Conservation (phyloP, 2,113 vertebrate genomes). For the Chrysochloris asiatica region DNA sequence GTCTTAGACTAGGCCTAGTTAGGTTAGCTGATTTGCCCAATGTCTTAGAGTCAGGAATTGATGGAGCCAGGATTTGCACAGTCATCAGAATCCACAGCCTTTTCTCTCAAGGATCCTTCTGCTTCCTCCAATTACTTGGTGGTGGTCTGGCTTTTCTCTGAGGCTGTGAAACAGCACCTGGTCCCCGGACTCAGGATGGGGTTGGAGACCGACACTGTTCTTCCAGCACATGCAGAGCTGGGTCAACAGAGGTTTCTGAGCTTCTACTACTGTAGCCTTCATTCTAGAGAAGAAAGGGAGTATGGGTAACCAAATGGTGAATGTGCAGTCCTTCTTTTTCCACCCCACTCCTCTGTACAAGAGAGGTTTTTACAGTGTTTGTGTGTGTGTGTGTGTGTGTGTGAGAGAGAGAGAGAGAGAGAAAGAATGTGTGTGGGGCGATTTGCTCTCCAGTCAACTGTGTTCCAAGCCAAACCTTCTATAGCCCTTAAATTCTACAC, state of each 20-base stretch:
- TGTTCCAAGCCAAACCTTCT: neutral
- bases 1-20: neutral
- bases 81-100: neutral
- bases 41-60: neutral
- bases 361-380: neutral
- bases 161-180: neutral
- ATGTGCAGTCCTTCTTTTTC: neutral
- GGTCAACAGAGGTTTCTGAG: neutral
- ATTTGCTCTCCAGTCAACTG: neutral
- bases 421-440: neutral
- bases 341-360: neutral
- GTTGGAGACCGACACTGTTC: no score
- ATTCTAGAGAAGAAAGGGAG: neutral
- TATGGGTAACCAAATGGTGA: neutral
- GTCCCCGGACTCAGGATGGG: neutral
- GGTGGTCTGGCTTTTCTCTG: neutral
- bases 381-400: neutral
- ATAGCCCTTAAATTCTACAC: neutral
- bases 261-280: neutral
- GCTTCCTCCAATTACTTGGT: neutral
- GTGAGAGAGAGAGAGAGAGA: neutral
- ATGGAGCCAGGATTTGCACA: neutral
- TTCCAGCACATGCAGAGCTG: accelerated
- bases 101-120: neutral
- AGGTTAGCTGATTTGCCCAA: neutral